A percentile compares a stretch with the other conserved stretches of the same genome.
phyloP scores from a whole-genome alignment of 1,140 invertebrate genomes.

The Prorops nasuta region DNA sequence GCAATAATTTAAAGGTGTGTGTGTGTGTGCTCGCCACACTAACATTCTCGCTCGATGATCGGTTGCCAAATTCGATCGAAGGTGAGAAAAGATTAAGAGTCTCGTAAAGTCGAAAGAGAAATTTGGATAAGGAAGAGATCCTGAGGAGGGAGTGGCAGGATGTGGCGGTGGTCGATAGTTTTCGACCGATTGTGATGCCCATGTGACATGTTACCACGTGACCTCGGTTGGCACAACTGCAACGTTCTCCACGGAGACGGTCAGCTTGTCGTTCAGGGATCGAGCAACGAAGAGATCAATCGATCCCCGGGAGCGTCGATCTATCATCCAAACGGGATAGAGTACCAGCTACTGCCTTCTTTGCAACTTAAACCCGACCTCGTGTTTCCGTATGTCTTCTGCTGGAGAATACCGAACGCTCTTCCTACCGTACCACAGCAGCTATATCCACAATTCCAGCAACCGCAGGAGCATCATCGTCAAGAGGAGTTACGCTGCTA shows the following conservation, averaged over 20 bases:
- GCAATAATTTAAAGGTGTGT: no score
- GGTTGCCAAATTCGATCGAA: no score
- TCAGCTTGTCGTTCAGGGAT: slow-evolving; percentile 26
- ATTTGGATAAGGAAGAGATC: no score
- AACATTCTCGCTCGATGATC: no score
- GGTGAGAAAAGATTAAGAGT: no score
- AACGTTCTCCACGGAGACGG: slow-evolving; percentile 36
- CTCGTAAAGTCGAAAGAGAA: no score
- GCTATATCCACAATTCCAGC: slow-evolving; percentile 22
- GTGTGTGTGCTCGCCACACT: no score
- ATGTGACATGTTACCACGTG: slow-evolving; percentile 52
- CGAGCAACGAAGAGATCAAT: slow-evolving; percentile 19
- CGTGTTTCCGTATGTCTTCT: slow-evolving; percentile 43
- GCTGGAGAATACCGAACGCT: slow-evolving; percentile 37
- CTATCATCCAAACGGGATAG: slow-evolving; percentile 19
- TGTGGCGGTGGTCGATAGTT: slow-evolving; percentile 24
- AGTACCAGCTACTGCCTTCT: slow-evolving; percentile 34
- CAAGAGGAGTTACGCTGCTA: slow-evolving; percentile 8
- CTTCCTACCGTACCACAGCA: slow-evolving; percentile 26
- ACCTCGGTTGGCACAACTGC: slow-evolving; percentile 39
- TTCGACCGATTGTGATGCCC: no score
- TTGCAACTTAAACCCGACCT: slow-evolving; percentile 33
- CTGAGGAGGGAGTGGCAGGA: no score
- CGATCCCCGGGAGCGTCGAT: slow-evolving; percentile 11
- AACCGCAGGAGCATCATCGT: slow-evolving; percentile 8